A percentile compares a stretch with the other conserved stretches of the same genome.
Evolutionary conservation across 2,888 invertebrate species (phyloP).

Genomic region (Campopleginae sp.): DNA sequence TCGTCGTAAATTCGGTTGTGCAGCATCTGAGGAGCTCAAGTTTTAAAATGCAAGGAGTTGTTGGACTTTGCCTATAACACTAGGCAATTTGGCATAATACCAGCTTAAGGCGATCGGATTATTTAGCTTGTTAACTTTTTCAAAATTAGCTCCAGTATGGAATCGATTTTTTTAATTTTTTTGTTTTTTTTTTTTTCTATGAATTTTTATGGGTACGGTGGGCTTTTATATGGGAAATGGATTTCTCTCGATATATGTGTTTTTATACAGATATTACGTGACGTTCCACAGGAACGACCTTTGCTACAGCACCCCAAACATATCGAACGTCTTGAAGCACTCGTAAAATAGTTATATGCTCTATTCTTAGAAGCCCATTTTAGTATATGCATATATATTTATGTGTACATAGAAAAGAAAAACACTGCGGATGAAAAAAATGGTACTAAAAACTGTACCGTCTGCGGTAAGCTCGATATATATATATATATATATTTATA

Average conservation of each 20-base stretch:
- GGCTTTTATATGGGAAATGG: background rate
- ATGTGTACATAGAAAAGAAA: constrained; percentile 3
- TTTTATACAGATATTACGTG: constrained; percentile 6
- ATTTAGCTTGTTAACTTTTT: background rate
- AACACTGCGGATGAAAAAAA: background rate
- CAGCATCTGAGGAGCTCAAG: background rate
- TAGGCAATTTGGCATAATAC: background rate
- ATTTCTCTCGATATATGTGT: background rate
- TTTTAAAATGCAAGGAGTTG: background rate
- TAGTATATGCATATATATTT: background rate
- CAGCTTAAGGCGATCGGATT: background rate
- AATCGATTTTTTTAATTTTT: background rate
- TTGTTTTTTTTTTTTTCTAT: background rate
- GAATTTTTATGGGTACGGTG: background rate
- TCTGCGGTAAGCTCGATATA: constrained; percentile 1
- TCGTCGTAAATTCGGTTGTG: background rate
- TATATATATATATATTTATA: background rate
- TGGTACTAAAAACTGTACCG: background rate
- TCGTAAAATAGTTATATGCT: constrained; percentile 49
- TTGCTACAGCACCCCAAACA: constrained; percentile 1
- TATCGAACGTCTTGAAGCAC: constrained; percentile 34
- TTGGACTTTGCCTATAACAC: background rate
- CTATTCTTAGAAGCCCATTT: constrained; percentile 41
- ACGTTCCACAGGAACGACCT: constrained; percentile 19
- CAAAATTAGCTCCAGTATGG: background rate